These are phyloP conservation scores for Petrocephalus schoutedeni DNA, from an alignment of 2,797 vertebrate genomes.

Conservation along the genomic window DNA sequence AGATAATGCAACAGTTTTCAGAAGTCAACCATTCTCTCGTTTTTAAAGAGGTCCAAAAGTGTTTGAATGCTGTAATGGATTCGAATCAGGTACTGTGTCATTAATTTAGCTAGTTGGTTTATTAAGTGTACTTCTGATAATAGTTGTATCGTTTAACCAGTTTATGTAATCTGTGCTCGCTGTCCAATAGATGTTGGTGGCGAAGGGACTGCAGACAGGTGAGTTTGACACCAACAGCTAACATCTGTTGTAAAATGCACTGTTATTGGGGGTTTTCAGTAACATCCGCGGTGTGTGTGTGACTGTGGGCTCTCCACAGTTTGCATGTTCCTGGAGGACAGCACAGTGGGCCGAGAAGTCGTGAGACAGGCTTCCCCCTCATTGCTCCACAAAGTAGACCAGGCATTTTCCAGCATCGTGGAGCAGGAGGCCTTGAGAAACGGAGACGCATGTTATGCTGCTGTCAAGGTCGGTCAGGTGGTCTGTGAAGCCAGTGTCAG, in stretches of 20 bases:
- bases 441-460: constrained; percentile 55
- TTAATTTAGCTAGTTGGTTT: not conserved
- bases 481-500: not conserved
- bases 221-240: constrained; percentile 33
- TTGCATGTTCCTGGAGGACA: constrained; percentile 79
- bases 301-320: constrained; percentile 47
- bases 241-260: not conserved
- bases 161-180: constrained; percentile 3
- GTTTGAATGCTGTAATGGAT: constrained; percentile 44
- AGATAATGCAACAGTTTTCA: constrained; percentile 65
- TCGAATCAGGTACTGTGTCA: constrained; percentile 58
- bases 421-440: constrained; percentile 48
- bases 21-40: constrained; percentile 54
- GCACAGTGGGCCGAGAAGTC: constrained; percentile 58
- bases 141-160: not conserved
- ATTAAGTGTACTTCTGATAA: not conserved
- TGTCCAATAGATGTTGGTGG: constrained; percentile 53
- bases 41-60: constrained; percentile 49
- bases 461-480: constrained; percentile 66
- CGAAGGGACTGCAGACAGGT: constrained; percentile 70
- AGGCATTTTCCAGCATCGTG: constrained; percentile 55
- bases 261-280: not conserved
- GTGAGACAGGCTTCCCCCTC: constrained; percentile 50
- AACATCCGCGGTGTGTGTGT: not conserved
- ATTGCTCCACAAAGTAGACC: constrained; percentile 60